These are phyloP conservation scores for Acrossocheilus wenchowensis DNA, from an alignment of 2,797 vertebrate species.

Conservation along the genomic window DNA sequence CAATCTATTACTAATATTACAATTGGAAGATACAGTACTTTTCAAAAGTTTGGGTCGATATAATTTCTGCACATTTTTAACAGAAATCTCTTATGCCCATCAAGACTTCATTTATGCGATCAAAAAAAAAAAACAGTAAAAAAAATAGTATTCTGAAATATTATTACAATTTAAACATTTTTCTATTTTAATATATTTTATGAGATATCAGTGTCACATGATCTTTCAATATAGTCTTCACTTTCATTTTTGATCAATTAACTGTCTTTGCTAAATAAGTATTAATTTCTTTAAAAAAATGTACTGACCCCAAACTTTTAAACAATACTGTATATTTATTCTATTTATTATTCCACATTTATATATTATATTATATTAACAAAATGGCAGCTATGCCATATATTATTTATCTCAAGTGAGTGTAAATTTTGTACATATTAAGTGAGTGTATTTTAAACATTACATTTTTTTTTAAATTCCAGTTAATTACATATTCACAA, in stretches of 20 bases:
- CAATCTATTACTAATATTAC: not conserved
- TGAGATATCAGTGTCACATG: no score
- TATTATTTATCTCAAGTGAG: not conserved
- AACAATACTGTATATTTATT: not conserved
- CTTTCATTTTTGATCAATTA: no score
- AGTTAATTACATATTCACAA: not conserved
- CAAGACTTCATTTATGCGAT: not conserved
- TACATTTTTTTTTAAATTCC: not conserved
- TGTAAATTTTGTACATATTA: not conserved
- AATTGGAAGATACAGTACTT: not conserved
- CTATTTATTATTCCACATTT: not conserved
- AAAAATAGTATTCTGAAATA: not conserved
- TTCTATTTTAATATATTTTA: not conserved
- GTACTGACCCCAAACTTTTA: not conserved
- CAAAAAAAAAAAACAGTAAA: not conserved
- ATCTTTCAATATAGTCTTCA: no score
- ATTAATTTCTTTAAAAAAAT: not conserved
- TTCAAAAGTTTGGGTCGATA: not conserved
- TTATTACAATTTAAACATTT: not conserved
- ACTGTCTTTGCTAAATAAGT: not conserved
- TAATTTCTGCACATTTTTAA: not conserved
- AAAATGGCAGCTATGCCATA: no score
- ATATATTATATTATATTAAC: no score
- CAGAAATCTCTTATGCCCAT: not conserved
- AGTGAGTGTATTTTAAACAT: not conserved